Evolutionary conservation across 2,113 vertebrate genomes (phyloP).

Genomic region (Elanoides forficatus): DNA sequence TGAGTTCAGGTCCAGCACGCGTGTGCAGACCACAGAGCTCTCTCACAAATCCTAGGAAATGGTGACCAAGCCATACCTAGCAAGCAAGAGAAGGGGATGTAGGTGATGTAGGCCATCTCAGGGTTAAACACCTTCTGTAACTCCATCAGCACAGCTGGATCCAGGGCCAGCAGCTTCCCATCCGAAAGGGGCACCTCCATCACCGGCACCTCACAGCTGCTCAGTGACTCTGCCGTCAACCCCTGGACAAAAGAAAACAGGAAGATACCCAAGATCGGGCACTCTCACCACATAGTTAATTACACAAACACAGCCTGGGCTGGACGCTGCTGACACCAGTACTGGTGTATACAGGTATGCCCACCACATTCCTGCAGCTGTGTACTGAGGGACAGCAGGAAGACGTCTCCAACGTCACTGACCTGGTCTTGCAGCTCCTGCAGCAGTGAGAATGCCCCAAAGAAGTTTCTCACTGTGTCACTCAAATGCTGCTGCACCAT

Average conservation of each 20-base stretch:
- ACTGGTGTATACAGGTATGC: background rate
- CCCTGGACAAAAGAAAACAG: constrained; percentile 36
- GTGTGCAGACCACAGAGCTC: rapidly evolving
- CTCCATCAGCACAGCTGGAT: constrained; percentile 82
- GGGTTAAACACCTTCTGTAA: constrained; percentile 91
- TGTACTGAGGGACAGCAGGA: background rate
- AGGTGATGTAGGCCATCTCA: constrained; percentile 94
- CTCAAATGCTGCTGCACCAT: constrained; percentile 97
- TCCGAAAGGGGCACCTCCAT: constrained; percentile 76
- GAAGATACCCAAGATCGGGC: background rate
- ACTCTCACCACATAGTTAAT: background rate
- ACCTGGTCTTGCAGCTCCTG: constrained; percentile 86
- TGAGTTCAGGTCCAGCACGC: rapidly evolving
- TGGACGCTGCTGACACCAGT: background rate
- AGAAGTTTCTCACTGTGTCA: constrained; percentile 85
- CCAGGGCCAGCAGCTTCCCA: constrained; percentile 72
- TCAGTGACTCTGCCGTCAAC: constrained; percentile 1
- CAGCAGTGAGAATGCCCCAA: constrained; percentile 86
- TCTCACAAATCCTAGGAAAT: background rate
- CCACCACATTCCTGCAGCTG: background rate
- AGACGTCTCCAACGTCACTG: background rate
- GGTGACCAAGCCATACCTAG: constrained; percentile 78
- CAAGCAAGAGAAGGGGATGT: constrained; percentile 93
- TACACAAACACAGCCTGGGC: background rate
- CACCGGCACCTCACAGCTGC: constrained; percentile 72